Conservation (phyloP, 2,797 vertebrate species). For the Morus bassanus region DNA sequence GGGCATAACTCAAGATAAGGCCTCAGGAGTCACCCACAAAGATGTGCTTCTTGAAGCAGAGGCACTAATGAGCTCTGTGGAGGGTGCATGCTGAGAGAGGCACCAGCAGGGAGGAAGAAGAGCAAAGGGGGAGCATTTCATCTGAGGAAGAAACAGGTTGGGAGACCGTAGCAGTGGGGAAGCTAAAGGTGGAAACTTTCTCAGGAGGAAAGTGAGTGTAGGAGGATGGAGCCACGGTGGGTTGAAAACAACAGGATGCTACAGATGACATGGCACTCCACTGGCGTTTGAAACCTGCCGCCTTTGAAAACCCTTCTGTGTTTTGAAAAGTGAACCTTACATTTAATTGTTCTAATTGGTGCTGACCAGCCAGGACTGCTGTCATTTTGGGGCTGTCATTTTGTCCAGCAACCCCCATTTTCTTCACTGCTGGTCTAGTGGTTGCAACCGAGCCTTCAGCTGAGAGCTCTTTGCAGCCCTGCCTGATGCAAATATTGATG, state of each 20-base stretch:
- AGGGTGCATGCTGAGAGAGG: background rate
- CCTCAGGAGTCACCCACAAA: background rate
- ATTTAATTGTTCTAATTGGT: background rate
- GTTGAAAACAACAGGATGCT: background rate
- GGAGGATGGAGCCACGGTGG: background rate
- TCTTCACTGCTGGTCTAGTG: background rate
- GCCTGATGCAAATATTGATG: background rate
- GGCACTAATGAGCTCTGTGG: background rate
- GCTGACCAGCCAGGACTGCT: background rate
- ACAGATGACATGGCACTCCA: background rate
- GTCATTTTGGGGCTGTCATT: background rate
- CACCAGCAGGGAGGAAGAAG: background rate
- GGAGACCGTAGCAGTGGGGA: background rate
- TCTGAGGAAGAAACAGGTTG: background rate
- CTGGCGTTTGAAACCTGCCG: background rate
- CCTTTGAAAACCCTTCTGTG: background rate
- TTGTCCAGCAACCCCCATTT: background rate
- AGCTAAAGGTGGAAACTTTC: background rate
- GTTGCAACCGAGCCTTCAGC: background rate
- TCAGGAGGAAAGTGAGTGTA: background rate
- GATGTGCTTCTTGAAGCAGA: background rate
- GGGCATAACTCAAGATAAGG: background rate
- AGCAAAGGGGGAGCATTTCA: background rate
- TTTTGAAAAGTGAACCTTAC: background rate
- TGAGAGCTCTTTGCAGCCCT: background rate